Evolutionary conservation across 2,797 vertebrate species (phyloP).

Genomic region (Nyctibius grandis): DNA sequence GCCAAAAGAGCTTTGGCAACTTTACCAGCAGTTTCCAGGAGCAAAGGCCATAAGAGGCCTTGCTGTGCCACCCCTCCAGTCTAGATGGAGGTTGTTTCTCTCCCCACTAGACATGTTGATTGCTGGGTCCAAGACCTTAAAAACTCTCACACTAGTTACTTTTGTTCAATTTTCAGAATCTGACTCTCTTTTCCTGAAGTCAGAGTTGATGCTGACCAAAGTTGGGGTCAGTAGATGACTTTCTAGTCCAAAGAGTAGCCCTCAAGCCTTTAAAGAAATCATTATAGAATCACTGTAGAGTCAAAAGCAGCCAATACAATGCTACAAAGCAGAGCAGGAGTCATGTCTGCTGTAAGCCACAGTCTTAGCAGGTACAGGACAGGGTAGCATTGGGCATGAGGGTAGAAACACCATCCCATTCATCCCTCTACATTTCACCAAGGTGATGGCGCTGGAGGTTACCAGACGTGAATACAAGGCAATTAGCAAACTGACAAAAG

Average conservation of each 20-base stretch:
- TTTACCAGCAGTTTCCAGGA: background rate
- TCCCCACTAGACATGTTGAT: background rate
- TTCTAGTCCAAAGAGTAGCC: background rate
- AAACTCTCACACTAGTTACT: background rate
- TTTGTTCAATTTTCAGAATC: background rate
- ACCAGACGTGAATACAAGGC: background rate
- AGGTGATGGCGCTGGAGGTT: background rate
- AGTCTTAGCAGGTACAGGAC: background rate
- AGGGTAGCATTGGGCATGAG: background rate
- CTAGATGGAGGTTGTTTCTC: rapidly evolving
- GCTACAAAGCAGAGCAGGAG: background rate
- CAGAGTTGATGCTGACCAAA: background rate
- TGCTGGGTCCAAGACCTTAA: background rate
- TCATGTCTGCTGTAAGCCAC: background rate
- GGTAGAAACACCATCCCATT: background rate
- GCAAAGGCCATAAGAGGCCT: background rate
- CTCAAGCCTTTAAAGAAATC: background rate
- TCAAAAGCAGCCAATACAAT: rapidly evolving
- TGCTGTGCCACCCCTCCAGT: rapidly evolving
- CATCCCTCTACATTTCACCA: background rate
- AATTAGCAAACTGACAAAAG: constrained; percentile 61
- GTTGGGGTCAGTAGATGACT: background rate
- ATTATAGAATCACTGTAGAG: background rate
- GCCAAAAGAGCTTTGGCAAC: background rate
- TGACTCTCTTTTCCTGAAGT: background rate